Evolutionary conservation across 2,797 vertebrate species (phyloP), one percentile per base, ranked within the genome.

Genomic region (Myripristis jacobus): DNA sequence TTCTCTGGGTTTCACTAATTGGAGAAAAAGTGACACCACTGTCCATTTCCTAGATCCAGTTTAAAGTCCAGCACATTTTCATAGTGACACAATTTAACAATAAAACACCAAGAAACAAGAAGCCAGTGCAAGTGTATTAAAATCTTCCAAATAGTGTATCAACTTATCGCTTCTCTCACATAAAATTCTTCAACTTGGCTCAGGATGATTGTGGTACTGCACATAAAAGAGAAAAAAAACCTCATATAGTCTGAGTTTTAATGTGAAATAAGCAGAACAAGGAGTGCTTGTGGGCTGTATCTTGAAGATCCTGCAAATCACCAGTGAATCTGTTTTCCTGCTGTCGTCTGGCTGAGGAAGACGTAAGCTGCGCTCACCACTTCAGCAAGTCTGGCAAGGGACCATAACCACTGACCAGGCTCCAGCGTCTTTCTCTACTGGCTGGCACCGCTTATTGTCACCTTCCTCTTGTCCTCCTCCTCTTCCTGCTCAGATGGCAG

Each of bases 401-500:
- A 84, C 71, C 77, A 56, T 34, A 72, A 83, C 79, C 31, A 34
- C 79, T 90, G 90, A 91, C 89, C 88, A 82, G 75, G 84, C 81
- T 88, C 86, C 84, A 69, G 79, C 51, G 2, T 84, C 74, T 69
- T 58, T 76, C 72, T 69, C 76, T 41, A 25, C 69, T 65, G 65
- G 66, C 78, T 89, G 83, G 88, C 86, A 84, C 79, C 73, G 64
- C 63, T 77, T 77, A 77, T 34, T 80, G 81, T 88, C 85, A 81
- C 79, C 85, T 87, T 85, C 87, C 70, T 81, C 75, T 81, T 6
- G 27, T 29, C 83, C 75, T 77, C 70, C 60, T 73, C 73, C 57
- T 62, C 83, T 62, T 9, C 62, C 83, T 87, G 88, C 86, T 95
- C 95, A 98, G 89, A 98, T 94, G 67, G 96, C 94, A 91, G 96